phyloP scores from a whole-genome alignment of 2,888 invertebrate species.

The Oligia latruncula region DNA sequence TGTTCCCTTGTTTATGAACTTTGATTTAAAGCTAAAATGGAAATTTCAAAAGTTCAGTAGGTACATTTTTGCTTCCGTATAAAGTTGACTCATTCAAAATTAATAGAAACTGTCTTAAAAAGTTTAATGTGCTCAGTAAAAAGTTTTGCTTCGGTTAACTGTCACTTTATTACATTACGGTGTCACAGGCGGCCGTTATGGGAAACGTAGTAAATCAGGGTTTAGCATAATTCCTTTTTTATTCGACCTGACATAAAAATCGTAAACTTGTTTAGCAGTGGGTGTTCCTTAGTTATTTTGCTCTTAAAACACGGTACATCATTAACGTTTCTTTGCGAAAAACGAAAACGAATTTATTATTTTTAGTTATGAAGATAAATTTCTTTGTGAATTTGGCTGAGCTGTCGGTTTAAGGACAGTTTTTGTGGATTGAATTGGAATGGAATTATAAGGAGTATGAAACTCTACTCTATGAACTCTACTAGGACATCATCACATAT shows the following conservation, averaged over 20 bases:
- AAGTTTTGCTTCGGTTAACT: constrained; percentile 47
- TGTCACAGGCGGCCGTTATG: constrained; percentile 61
- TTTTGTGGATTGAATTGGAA: too few species aligned
- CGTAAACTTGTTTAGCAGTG: constrained; percentile 70
- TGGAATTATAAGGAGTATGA: not conserved
- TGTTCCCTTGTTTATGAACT: not conserved
- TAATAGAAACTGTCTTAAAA: constrained; percentile 34
- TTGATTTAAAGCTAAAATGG: not conserved
- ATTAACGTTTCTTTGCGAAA: constrained; percentile 50
- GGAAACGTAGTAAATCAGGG: constrained; percentile 72
- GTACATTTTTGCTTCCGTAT: not conserved
- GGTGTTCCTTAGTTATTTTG: constrained; percentile 61
- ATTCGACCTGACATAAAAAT: constrained; percentile 75
- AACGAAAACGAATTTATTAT: constrained; percentile 36
- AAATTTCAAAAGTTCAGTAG: not conserved
- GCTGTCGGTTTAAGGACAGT: not conserved
- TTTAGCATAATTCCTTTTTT: constrained; percentile 78
- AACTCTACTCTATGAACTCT: too few species aligned
- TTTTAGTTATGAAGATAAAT: constrained; percentile 1
- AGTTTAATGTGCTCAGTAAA: constrained; percentile 28
- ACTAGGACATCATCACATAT: not conserved
- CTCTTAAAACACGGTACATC: constrained; percentile 53
- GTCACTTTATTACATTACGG: constrained; percentile 58
- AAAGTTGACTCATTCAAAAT: constrained; percentile 34
- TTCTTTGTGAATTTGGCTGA: not conserved